Base-by-base conservation (phyloP, 2,797 vertebrate species). In the Oreochromis grahami region DNA sequence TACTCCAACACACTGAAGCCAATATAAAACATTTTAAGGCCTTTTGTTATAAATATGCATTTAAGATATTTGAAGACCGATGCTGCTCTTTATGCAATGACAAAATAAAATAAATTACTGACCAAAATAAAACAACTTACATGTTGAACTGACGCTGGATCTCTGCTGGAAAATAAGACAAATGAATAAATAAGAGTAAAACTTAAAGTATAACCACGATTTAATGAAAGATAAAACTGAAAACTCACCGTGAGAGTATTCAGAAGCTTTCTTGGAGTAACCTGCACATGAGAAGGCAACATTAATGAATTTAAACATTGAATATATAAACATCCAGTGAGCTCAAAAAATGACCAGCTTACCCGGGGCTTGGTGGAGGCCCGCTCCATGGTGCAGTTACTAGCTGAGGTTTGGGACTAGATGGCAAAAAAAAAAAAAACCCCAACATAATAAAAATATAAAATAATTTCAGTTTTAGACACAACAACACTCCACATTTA, bases 251-350 rank as follows among this genome's bases (percentile, higher is more conserved):
- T 96, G 55, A 97, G 89, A 5, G 95, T 96, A 60, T 89, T 95
- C n/a, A 97, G 93, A 13, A 97, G 94, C 83, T 97, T 97, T 79
- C 93, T 96, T 3, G 97, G 97, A 1, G 97, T 97, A 10, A 96
- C 94, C 97, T 97, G 79, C 14, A 83, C 3, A 34, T 14, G 74
- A 56, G 74, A 78, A 79, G 1, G 87, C 2, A 76, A 0, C 11
- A 52, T 2, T 29, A 43, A 41, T 9, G 0, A 78, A 34, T 52
- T 13, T 0, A 2, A 19, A 2, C 9, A 5, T 4, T 21, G 32
- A 24, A 4, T 7, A 29, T 5, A 29, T 34, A 45, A 79, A 34
- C 8, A 10, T 12, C 50, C 8, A 60, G 1, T 1, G 3, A 1
- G 3, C 3, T 43, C 1, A 50, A 12, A 68, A 13, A 15, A 58